Evolutionary conservation across 2,888 invertebrate species (phyloP).

Genomic region (Mesochorus sp.): DNA sequence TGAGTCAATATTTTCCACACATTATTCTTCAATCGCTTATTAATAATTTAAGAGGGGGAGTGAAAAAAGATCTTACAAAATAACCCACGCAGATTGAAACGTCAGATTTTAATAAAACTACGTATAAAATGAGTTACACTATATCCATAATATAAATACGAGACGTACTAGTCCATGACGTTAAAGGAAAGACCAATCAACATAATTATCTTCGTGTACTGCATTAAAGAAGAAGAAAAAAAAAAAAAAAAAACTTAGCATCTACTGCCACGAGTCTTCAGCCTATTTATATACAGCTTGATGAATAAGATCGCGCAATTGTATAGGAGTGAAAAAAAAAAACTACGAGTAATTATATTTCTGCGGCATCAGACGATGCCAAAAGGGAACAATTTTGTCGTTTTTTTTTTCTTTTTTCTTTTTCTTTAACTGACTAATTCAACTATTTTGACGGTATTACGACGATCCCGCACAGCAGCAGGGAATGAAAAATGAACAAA

Average conservation of each 20-base stretch:
- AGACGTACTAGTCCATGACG: slow-evolving; percentile 30
- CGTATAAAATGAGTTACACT: slow-evolving; percentile 7
- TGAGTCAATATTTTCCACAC: neutral
- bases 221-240: slow-evolving; percentile 22
- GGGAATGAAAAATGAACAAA: slow-evolving; percentile 11
- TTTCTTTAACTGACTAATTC: neutral
- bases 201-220: slow-evolving; percentile 43
- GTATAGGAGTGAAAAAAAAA: neutral
- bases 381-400: slow-evolving; percentile 7
- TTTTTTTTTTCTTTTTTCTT: neutral
- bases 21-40: neutral
- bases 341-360: neutral
- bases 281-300: slow-evolving; percentile 14
- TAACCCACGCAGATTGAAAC: neutral
- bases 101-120: slow-evolving; percentile 15
- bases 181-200: slow-evolving; percentile 51
- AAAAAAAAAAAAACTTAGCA: neutral
- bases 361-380: slow-evolving; percentile 4
- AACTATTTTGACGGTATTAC: neutral
- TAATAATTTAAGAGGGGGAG: neutral
- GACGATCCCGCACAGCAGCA: neutral
- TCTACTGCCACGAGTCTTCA: neutral
- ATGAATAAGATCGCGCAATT: slow-evolving; percentile 4
- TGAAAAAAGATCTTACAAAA: neutral
- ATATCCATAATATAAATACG: slow-evolving; percentile 5